Evolutionary conservation across 2,888 invertebrate species (phyloP), one percentile per base, ranked within the genome.

Genomic region (Perdita meconis): DNA sequence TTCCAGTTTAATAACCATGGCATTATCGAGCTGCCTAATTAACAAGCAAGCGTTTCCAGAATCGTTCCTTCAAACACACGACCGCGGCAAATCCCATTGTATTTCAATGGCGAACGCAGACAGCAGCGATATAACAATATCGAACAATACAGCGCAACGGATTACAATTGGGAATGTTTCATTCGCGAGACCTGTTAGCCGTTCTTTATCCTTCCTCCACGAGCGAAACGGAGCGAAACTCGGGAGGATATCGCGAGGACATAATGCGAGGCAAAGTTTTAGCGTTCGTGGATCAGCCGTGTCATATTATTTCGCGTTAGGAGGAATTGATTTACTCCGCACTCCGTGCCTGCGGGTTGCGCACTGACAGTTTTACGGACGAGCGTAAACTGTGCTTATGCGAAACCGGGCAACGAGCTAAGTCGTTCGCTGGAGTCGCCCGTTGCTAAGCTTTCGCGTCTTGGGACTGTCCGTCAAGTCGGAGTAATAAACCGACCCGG

Each of bases 291-390:
- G 50, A 63, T 50, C 36, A 50, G 24, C 50, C 13, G n/a, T 26
- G 51, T 56, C 57, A 44, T 67, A 70, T 56, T 53, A 24, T 56
- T 38, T 40, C 16, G 36, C 50, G 57, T 80, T 57, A 66, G 66
- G 30, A 70, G 26, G 30, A 78, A 72, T 65, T 80, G 76, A 80
- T 83, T 74, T 80, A 78, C 34, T 50, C 19, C 19, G 60, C 51
- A 51, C 57, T 30, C n/a, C 36, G 55, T 8, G 2, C 19, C 26
- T 12, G n/a, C n/a, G n/a, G n/a, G n/a, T n/a, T 13, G 42, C 44
- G 59, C 38, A 36, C 40, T 56, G 59, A 57, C 76, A 79, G 63
- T 53, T 74, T 83, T 74, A 74, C 44, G 65, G 44, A 61, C 12
- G n/a, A 59, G 56, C 59, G 65, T 74, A 59, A 76, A 80, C 55